Evolutionary conservation across 2,888 invertebrate species (phyloP).

Genomic region (Salticus scenicus): DNA sequence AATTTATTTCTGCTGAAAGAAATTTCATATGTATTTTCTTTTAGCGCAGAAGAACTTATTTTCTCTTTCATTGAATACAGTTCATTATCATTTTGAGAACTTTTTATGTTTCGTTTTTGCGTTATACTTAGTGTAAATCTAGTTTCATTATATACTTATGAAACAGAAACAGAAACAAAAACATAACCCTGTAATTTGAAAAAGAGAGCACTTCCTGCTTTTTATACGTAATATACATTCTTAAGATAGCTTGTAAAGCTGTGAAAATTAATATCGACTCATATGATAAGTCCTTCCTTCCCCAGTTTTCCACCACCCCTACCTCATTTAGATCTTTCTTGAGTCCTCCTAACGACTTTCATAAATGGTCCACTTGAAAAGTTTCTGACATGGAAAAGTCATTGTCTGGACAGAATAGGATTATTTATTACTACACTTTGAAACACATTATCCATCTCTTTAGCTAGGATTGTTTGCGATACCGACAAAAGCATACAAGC

Average conservation of each 20-base stretch:
- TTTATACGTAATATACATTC: neutral
- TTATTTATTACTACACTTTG: slow-evolving; percentile 65
- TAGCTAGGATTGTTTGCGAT: slow-evolving; percentile 27
- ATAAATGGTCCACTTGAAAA: slow-evolving; percentile 52
- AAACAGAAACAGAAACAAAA: too few species aligned
- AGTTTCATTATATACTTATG: too few species aligned
- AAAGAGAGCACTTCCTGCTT: neutral
- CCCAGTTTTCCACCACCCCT: neutral
- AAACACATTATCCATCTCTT: slow-evolving; percentile 49
- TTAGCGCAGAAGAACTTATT: too few species aligned
- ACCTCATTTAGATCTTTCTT: slow-evolving; percentile 30
- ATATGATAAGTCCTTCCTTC: neutral
- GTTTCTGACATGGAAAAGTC: slow-evolving; percentile 51
- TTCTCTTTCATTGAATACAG: too few species aligned
- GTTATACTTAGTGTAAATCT: too few species aligned
- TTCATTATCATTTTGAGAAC: too few species aligned
- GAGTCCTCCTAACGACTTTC: slow-evolving; percentile 33
- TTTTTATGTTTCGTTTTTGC: too few species aligned
- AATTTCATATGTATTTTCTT: too few species aligned
- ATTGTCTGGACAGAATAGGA: slow-evolving; percentile 52
- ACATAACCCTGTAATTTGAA: too few species aligned
- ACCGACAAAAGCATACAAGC: slow-evolving; percentile 38
- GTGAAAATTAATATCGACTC: slow-evolving; percentile 9
- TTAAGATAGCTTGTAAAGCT: slow-evolving; percentile 4
- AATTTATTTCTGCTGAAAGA: too few species aligned